These are phyloP conservation scores for Bradysia coprophila DNA, from an alignment of 1,140 invertebrate species.

Conservation along the genomic window DNA sequence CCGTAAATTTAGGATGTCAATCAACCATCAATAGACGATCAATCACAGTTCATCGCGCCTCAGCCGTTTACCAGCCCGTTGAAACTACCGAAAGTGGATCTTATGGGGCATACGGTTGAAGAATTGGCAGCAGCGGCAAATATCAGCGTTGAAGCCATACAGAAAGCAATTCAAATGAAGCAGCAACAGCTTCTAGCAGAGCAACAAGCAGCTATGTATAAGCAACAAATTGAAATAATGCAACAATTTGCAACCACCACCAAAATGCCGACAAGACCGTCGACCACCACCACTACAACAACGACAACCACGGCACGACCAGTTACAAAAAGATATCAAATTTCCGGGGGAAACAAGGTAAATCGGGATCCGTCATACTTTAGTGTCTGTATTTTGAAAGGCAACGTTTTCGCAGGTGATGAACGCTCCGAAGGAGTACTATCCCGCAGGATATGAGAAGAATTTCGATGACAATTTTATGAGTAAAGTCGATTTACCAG, in stretches of 20 bases:
- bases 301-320: slow-evolving; percentile 11
- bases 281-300: slow-evolving; percentile 10
- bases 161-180: slow-evolving; percentile 44
- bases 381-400: not conserved
- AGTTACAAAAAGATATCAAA: slow-evolving; percentile 1
- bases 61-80: slow-evolving; percentile 15
- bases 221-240: not conserved
- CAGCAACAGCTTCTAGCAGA: slow-evolving; percentile 41
- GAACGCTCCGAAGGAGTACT: slow-evolving; percentile 76
- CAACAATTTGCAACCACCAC: slow-evolving; percentile 19
- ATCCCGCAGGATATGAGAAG: slow-evolving; percentile 68
- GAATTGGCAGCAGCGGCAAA: slow-evolving; percentile 44
- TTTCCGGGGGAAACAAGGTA: slow-evolving; percentile 6
- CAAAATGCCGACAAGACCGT: slow-evolving; percentile 24
- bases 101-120: slow-evolving; percentile 31
- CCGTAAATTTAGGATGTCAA: too few relatives aligned
- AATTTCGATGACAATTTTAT: slow-evolving; percentile 75
- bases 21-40: too few relatives aligned
- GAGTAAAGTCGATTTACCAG: slow-evolving; percentile 61
- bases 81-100: slow-evolving; percentile 21
- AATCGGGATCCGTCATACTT: not conserved
- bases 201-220: slow-evolving; percentile 3
- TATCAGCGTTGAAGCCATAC: slow-evolving; percentile 50
- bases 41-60: too few relatives aligned
- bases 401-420: slow-evolving; percentile 51